Evolutionary conservation across 1,140 invertebrate species (phyloP).

Genomic region (Helicoverpa zea): DNA sequence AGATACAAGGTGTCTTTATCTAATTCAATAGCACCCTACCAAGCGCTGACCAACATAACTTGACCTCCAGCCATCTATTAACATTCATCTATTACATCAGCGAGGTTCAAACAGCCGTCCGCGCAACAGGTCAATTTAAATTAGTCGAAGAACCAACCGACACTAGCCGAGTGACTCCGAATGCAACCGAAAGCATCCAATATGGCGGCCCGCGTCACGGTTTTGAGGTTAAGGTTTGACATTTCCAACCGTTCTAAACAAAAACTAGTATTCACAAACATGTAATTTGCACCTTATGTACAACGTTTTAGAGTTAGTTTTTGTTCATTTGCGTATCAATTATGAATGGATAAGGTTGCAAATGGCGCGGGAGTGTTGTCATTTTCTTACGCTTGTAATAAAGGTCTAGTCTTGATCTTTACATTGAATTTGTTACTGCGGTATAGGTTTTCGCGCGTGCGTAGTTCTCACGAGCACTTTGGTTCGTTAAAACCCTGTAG

Average conservation of each 20-base stretch:
- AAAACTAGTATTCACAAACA: slow-evolving; percentile 27
- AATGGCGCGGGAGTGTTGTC: slow-evolving; percentile 75
- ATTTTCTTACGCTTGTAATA: slow-evolving; percentile 77
- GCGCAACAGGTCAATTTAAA: slow-evolving; percentile 65
- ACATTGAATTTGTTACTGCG: slow-evolving; percentile 77
- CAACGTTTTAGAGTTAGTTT: slow-evolving; percentile 59
- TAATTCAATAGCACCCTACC: slow-evolving; percentile 66
- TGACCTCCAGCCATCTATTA: slow-evolving; percentile 56
- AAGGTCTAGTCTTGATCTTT: slow-evolving; percentile 85
- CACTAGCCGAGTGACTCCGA: slow-evolving; percentile 69
- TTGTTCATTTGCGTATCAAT: slow-evolving; percentile 50
- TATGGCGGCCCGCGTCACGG: slow-evolving; percentile 80
- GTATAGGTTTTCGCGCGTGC: slow-evolving; percentile 65
- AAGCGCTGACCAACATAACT: slow-evolving; percentile 56
- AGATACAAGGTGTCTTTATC: slow-evolving; percentile 73
- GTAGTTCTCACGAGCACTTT: slow-evolving; percentile 74
- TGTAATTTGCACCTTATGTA: slow-evolving; percentile 15
- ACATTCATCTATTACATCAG: slow-evolving; percentile 45
- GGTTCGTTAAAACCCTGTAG: slow-evolving; percentile 39
- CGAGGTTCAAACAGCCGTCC: slow-evolving; percentile 56
- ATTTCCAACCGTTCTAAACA: slow-evolving; percentile 78
- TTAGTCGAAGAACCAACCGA: slow-evolving; percentile 61
- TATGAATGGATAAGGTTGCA: slow-evolving; percentile 58
- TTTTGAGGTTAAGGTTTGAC: slow-evolving; percentile 86
- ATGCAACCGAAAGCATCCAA: slow-evolving; percentile 74